phyloP scores from a whole-genome alignment of 2,797 vertebrate genomes.

The Cyclopterus lumpus region DNA sequence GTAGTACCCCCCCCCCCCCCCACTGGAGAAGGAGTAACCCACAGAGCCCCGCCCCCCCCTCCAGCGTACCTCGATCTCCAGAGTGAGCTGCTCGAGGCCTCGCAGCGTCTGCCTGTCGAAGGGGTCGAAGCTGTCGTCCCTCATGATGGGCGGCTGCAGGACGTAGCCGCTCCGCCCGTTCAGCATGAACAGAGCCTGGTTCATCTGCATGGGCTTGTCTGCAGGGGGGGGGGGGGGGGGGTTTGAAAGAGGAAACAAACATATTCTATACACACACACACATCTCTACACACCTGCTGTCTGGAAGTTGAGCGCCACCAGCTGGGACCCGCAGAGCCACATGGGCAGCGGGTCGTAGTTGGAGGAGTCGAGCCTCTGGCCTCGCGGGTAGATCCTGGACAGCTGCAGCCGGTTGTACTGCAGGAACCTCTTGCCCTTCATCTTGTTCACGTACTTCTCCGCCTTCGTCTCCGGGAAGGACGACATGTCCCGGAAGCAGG shows the following conservation, averaged over 20 bases:
- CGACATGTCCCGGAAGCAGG: constrained; percentile 98
- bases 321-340: constrained; percentile 99
- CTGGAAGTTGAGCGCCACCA: constrained; percentile 99
- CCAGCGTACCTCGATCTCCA: constrained; percentile 94
- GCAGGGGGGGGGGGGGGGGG: not conserved
- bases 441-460: constrained; percentile 96
- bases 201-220: constrained; percentile 99
- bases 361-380: constrained; percentile 97
- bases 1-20: too few species aligned
- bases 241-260: not conserved
- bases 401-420: constrained; percentile 98
- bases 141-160: constrained; percentile 93
- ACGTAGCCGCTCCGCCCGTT: constrained; percentile 94
- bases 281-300: constrained; percentile 87
- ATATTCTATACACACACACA: too few species aligned
- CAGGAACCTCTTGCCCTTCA: constrained; percentile 97
- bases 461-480: constrained; percentile 99
- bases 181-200: constrained; percentile 96
- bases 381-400: constrained; percentile 97
- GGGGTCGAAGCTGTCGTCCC: constrained; percentile 95
- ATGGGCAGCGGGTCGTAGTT: constrained; percentile 98
- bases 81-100: constrained; percentile 85
- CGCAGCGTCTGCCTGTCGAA: constrained; percentile 92
- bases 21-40: too few species aligned
- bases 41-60: too few species aligned